Evolutionary conservation across 2,113 vertebrate species (phyloP).

Genomic region (Pristiophorus japonicus): DNA sequence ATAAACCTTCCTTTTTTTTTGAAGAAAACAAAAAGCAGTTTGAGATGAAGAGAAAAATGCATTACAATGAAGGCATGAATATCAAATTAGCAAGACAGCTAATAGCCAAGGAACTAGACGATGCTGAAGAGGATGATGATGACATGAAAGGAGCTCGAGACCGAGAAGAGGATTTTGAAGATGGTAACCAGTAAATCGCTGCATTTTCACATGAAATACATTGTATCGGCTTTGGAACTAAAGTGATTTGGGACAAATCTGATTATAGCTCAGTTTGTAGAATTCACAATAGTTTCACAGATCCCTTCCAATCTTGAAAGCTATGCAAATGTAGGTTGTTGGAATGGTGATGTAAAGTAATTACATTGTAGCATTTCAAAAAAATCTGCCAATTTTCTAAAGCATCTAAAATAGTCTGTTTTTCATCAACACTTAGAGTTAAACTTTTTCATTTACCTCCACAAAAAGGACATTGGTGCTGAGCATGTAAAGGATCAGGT

Average conservation of each 20-base stretch:
- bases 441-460: not conserved
- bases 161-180: constrained; percentile 53
- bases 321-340: not conserved
- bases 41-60: constrained; percentile 95
- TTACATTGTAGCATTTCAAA: not conserved
- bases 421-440: not conserved
- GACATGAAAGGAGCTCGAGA: constrained; percentile 77
- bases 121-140: constrained; percentile 63
- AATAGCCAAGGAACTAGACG: constrained; percentile 81
- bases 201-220: not conserved
- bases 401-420: not conserved
- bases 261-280: not conserved
- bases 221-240: not conserved
- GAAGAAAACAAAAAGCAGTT: constrained; percentile 86
- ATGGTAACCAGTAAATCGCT: not conserved
- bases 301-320: not conserved
- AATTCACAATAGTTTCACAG: not conserved
- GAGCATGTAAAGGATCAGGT: not conserved
- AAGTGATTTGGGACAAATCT: not conserved
- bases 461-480: not conserved
- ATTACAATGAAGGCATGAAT: constrained; percentile 93
- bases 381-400: not conserved
- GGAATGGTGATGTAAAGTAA: not conserved
- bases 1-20: constrained; percentile 9
- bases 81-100: constrained; percentile 90